These are phyloP conservation scores for Polymixis flavicincta DNA, from an alignment of 2,888 invertebrate genomes.

Conservation along the genomic window DNA sequence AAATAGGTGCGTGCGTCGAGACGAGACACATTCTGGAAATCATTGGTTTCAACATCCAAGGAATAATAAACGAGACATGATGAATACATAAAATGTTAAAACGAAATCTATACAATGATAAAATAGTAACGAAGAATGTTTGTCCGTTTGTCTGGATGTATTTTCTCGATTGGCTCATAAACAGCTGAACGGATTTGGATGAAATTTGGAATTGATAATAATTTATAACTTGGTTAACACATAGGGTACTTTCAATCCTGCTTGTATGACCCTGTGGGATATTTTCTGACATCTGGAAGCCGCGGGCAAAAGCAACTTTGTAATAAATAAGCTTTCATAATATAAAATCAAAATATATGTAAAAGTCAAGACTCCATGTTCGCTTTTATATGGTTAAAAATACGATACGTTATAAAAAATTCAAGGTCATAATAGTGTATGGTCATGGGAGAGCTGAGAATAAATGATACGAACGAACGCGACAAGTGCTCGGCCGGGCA, in stretches of 20 bases:
- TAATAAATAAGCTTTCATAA: not conserved
- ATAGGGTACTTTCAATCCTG: not conserved
- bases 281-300: too few species aligned
- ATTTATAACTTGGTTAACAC: not conserved
- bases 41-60: not conserved
- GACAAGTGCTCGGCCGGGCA: slow-evolving; percentile 82
- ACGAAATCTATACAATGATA: not conserved
- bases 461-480: slow-evolving; percentile 70
- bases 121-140: not conserved
- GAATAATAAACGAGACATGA: not conserved
- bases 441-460: slow-evolving; percentile 70
- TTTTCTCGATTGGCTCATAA: not conserved
- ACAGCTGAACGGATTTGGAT: not conserved
- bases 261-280: too few species aligned
- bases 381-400: slow-evolving; percentile 29
- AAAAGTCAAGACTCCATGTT: slow-evolving; percentile 29
- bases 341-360: slow-evolving; percentile 7
- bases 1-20: slow-evolving; percentile 12
- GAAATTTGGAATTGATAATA: not conserved
- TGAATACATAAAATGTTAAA: not conserved
- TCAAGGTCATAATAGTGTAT: slow-evolving; percentile 73
- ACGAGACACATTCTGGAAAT: slow-evolving; percentile 10
- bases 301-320: too few species aligned
- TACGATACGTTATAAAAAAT: slow-evolving; percentile 42
- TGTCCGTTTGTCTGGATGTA: not conserved